Evolutionary conservation across 2,888 invertebrate species (phyloP).

Genomic region (Camponotus fellah): DNA sequence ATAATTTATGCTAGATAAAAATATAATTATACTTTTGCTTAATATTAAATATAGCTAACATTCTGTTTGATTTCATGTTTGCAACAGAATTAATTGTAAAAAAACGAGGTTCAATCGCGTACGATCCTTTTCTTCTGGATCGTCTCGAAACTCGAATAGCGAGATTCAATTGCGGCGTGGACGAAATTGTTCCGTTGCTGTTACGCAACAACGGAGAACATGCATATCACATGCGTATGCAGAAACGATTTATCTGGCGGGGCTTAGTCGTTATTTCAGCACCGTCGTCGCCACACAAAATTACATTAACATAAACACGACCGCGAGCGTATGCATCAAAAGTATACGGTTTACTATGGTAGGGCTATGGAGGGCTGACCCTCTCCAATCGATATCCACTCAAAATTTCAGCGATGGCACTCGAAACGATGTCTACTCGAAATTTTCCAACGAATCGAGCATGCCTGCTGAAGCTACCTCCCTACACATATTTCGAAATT

Average conservation of each 20-base stretch:
- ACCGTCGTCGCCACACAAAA: slow-evolving; percentile 70
- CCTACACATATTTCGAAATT: not conserved
- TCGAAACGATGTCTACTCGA: not conserved
- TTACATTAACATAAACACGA: slow-evolving; percentile 80
- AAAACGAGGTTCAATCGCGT: not conserved
- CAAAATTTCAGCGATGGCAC: slow-evolving; percentile 30
- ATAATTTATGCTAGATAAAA: not conserved
- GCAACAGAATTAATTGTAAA: not conserved
- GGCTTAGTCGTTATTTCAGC: slow-evolving; percentile 65
- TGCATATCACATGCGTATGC: slow-evolving; percentile 69
- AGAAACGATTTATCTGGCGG: slow-evolving; percentile 70
- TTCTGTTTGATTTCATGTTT: not conserved
- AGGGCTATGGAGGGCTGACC: not conserved
- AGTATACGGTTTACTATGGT: slow-evolving; percentile 48
- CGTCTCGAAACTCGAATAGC: slow-evolving; percentile 41
- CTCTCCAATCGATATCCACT: slow-evolving; percentile 13
- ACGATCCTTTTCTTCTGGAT: slow-evolving; percentile 24
- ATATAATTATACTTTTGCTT: not conserved
- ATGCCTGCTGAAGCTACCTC: not conserved
- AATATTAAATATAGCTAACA: not conserved
- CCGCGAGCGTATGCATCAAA: slow-evolving; percentile 63
- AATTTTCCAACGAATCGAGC: slow-evolving; percentile 17
- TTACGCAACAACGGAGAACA: slow-evolving; percentile 52
- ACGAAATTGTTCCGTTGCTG: slow-evolving; percentile 62
- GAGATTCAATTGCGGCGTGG: slow-evolving; percentile 58